Conservation (phyloP, 2,888 invertebrate species). For the Strigamia crassipes region DNA sequence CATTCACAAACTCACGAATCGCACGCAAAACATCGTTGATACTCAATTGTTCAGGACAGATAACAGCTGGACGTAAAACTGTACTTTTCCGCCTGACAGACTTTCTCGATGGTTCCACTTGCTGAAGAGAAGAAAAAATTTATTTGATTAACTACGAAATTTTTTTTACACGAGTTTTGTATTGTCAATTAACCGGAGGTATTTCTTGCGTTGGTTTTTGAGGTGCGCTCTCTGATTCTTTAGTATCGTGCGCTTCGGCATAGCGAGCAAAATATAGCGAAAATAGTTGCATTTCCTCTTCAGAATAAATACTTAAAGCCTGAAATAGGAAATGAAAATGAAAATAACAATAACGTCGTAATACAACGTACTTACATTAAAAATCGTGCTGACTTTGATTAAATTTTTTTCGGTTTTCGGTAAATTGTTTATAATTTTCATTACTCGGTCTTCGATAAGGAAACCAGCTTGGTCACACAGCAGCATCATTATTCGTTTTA, state of each 20-base stretch:
- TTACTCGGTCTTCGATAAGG: conserved; percentile 7
- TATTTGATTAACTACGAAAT: neutral
- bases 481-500: neutral
- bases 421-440: neutral
- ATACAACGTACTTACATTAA: neutral
- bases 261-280: neutral
- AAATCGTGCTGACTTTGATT: conserved; percentile 4
- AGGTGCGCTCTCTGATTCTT: neutral
- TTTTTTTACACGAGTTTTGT: neutral
- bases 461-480: conserved; percentile 24
- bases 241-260: neutral
- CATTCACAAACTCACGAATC: neutral
- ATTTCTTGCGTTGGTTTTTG: neutral
- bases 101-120: neutral
- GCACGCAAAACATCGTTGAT: neutral
- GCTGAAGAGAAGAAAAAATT: neutral
- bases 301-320: neutral
- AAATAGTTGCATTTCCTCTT: neutral
- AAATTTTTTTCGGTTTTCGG: neutral
- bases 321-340: neutral
- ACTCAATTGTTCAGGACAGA: neutral
- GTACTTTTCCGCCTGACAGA: neutral
- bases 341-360: neutral
- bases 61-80: neutral
- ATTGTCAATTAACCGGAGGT: neutral